phyloP scores from a whole-genome alignment of 2,797 vertebrate genomes.

The Alfaro cultratus region DNA sequence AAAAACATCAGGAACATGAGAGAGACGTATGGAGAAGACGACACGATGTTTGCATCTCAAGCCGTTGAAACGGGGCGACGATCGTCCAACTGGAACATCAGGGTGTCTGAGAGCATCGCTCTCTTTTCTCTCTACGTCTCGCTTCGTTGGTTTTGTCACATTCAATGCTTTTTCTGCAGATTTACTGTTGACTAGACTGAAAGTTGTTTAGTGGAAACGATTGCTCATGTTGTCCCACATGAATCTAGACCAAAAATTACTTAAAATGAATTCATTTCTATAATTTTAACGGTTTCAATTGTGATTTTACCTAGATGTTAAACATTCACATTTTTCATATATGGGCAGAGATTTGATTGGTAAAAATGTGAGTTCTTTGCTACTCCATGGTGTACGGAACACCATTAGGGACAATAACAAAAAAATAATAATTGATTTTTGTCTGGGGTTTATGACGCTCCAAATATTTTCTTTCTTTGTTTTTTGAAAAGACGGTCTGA shows the following conservation, averaged over 20 bases:
- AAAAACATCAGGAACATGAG: background rate
- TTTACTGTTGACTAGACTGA: background rate
- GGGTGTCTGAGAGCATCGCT: background rate
- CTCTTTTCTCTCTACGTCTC: background rate
- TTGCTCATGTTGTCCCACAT: background rate
- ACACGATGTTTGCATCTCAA: background rate
- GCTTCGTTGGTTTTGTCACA: background rate
- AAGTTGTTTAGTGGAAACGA: background rate
- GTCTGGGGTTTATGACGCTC: background rate
- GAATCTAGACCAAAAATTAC: no score
- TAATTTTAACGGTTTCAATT: background rate
- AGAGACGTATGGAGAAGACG: background rate
- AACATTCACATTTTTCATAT: background rate
- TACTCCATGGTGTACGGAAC: background rate
- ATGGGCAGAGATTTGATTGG: background rate
- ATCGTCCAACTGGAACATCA: conserved; percentile 4
- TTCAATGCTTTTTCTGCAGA: background rate
- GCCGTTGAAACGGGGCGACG: background rate
- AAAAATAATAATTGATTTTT: background rate
- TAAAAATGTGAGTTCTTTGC: background rate
- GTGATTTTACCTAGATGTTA: background rate
- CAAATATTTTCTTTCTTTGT: background rate
- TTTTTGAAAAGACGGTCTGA: background rate
- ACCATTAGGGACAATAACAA: no score
- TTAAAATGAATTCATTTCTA: background rate